A percentile compares a stretch with the other conserved stretches of the same genome.
Evolutionary conservation across 2,113 vertebrate species (phyloP).

Genomic region (Pseudorectes ferrugineus): DNA sequence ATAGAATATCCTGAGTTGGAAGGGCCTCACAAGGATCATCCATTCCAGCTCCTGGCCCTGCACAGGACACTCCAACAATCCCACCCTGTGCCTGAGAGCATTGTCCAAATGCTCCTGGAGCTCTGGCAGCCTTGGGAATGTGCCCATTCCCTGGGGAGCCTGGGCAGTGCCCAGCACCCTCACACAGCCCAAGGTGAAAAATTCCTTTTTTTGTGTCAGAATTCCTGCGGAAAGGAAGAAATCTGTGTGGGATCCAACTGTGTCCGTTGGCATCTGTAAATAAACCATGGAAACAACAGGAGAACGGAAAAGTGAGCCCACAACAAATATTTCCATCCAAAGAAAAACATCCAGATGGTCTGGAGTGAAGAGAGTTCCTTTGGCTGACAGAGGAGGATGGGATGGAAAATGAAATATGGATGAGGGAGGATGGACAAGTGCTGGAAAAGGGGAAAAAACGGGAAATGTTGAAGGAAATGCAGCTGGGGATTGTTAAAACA

Average conservation of each 20-base stretch:
- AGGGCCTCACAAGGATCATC: too few relatives aligned
- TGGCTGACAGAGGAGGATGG: neutral
- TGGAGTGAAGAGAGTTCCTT: neutral
- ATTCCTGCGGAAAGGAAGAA: neutral
- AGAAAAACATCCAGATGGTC: neutral
- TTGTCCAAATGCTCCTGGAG: neutral
- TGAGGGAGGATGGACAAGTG: neutral
- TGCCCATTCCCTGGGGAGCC: neutral
- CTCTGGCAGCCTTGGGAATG: neutral
- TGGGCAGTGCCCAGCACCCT: neutral
- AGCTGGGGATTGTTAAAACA: neutral
- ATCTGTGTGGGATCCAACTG: neutral
- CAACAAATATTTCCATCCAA: neutral
- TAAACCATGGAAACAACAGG: neutral
- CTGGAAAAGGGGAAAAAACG: neutral
- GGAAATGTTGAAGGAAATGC: neutral
- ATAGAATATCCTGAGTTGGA: too few relatives aligned
- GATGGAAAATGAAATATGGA: neutral
- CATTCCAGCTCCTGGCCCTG: too few relatives aligned
- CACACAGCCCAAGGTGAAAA: neutral
- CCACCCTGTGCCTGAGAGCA: rapidly evolving
- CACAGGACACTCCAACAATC: too few relatives aligned
- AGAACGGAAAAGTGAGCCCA: neutral
- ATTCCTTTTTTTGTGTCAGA: neutral
- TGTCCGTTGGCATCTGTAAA: neutral